A percentile compares a stretch with the other conserved stretches of the same genome.
phyloP scores from a whole-genome alignment of 2,797 vertebrate species.

The Meda fulgida region DNA sequence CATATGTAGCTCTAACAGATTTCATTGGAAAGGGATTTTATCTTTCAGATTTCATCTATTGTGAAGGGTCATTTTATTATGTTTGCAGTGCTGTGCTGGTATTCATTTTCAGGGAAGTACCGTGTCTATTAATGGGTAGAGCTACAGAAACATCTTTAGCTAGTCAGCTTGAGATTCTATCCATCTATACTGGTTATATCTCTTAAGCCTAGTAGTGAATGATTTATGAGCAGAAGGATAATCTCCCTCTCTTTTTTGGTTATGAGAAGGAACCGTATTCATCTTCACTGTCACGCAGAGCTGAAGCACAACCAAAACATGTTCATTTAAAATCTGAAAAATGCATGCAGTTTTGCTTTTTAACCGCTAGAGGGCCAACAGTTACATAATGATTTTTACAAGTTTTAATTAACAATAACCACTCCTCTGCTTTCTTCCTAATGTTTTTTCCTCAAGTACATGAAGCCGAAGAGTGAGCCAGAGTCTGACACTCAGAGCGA shows the following conservation, averaged over 20 bases:
- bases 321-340: background rate
- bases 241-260: no score
- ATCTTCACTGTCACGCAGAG: background rate
- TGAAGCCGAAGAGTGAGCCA: constrained; percentile 69
- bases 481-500: constrained; percentile 63
- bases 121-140: background rate
- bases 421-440: background rate
- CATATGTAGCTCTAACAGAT: no score
- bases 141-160: background rate
- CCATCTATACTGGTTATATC: background rate
- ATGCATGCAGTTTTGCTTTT: background rate
- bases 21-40: no score
- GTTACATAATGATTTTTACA: background rate
- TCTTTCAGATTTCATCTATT: no score
- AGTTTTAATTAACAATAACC: background rate
- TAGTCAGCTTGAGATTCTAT: background rate
- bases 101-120: background rate
- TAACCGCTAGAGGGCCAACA: background rate
- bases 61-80: no score
- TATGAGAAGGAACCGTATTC: no score
- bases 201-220: no score
- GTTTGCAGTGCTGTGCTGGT: no score
- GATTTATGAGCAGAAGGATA: no score
- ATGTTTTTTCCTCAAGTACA: constrained; percentile 4
- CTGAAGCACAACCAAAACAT: background rate